Conservation (phyloP, 1,140 invertebrate genomes). For the Vanessa tameamea region DNA sequence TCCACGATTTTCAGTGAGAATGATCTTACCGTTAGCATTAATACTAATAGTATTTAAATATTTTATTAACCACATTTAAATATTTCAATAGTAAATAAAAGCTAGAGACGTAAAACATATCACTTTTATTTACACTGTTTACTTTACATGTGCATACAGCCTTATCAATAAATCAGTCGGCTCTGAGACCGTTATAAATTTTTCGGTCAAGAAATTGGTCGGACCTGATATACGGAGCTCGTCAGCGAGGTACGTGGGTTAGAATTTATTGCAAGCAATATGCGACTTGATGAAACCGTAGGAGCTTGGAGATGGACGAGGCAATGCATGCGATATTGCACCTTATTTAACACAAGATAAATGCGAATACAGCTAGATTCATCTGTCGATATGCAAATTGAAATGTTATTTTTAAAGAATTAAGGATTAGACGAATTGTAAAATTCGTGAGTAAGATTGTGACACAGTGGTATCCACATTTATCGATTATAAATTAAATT, state of each 20-base stretch:
- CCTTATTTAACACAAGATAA: background rate
- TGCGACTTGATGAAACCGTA: conserved; percentile 40
- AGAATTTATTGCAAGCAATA: conserved; percentile 47
- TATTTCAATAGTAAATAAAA: no score
- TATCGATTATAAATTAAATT: no score
- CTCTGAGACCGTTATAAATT: conserved; percentile 47
- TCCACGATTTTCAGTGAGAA: no score
- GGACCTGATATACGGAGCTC: conserved; percentile 42
- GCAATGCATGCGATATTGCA: conserved; percentile 11
- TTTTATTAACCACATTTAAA: no score
- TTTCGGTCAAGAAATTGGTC: conserved; percentile 52
- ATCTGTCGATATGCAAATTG: background rate
- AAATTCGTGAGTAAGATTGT: no score
- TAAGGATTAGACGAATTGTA: background rate
- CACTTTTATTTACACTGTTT: no score
- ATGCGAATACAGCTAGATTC: background rate
- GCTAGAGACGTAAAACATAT: no score
- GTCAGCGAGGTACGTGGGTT: conserved; percentile 37
- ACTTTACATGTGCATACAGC: conserved; percentile 7
- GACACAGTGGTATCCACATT: no score
- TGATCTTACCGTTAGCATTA: no score
- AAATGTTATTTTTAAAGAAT: background rate
- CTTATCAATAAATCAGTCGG: conserved; percentile 37
- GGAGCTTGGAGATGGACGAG: conserved; percentile 15
- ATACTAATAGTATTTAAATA: no score